A percentile compares a stretch with the other conserved stretches of the same genome.
Evolutionary conservation across 2,797 vertebrate genomes (phyloP).

Genomic region (Peromyscus eremicus): DNA sequence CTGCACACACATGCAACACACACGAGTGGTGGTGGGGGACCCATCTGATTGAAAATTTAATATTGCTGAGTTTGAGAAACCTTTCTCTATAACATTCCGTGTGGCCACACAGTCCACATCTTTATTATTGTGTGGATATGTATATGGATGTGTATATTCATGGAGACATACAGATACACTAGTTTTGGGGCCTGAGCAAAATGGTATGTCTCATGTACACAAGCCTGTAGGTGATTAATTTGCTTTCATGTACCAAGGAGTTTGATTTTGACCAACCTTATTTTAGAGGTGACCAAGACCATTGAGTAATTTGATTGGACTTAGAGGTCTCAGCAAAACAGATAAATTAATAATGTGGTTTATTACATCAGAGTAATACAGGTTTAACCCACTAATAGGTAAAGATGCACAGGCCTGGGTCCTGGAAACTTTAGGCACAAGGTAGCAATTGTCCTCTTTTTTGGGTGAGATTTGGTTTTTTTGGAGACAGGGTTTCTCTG

Average conservation of each 20-base stretch:
- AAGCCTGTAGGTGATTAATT: background rate
- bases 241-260: background rate
- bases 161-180: background rate
- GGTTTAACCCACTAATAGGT: conserved; percentile 1
- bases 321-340: background rate
- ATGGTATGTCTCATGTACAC: background rate
- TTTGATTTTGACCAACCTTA: background rate
- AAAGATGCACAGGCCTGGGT: background rate
- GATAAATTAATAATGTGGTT: background rate
- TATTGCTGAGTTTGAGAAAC: background rate
- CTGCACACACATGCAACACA: background rate
- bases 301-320: background rate
- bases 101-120: background rate
- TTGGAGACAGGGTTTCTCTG: background rate
- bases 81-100: background rate
- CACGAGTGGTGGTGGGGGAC: background rate
- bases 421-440: background rate
- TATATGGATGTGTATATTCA: background rate
- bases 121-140: background rate
- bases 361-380: background rate
- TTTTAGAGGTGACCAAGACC: background rate
- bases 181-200: background rate
- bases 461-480: background rate
- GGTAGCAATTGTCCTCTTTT: background rate
- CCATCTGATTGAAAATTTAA: background rate